A percentile compares a stretch with the other conserved stretches of the same genome.
Evolutionary conservation across 2,797 vertebrate species (phyloP).

Genomic region (Novumbra hubbsi): DNA sequence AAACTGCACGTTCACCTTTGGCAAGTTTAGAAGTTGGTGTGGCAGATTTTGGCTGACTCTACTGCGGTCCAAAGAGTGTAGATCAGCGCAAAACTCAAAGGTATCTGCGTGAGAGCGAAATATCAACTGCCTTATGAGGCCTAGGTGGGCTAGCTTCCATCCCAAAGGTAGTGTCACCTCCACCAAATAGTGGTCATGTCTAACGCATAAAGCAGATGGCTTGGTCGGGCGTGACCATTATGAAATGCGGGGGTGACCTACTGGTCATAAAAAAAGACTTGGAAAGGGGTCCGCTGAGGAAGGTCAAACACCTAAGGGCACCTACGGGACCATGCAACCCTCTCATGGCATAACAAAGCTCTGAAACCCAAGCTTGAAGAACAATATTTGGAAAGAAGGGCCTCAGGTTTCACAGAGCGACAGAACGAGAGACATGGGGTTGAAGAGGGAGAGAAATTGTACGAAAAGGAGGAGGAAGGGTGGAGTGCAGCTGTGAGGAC

Average conservation of each 20-base stretch:
- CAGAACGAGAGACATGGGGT: slow-evolving; percentile 48
- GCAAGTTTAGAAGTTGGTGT: neutral
- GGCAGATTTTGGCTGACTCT: neutral
- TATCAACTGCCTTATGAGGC: slow-evolving; percentile 17
- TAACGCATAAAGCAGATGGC: slow-evolving; percentile 48
- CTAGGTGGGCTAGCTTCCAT: slow-evolving; percentile 4
- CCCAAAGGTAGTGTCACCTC: slow-evolving; percentile 5
- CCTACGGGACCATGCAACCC: slow-evolving; percentile 64
- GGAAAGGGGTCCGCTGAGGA: slow-evolving; percentile 33
- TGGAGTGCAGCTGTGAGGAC: slow-evolving; percentile 69
- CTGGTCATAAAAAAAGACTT: slow-evolving; percentile 37
- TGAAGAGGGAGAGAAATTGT: slow-evolving; percentile 47
- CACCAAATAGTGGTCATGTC: neutral
- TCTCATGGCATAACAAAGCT: slow-evolving; percentile 76
- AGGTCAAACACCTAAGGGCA: slow-evolving; percentile 70
- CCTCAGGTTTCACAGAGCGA: slow-evolving; percentile 67
- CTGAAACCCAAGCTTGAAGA: slow-evolving; percentile 79
- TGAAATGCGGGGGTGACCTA: slow-evolving; percentile 31
- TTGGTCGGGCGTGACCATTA: slow-evolving; percentile 51
- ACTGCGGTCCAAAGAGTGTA: neutral
- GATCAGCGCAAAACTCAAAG: neutral
- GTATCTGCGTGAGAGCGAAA: neutral
- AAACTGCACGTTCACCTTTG: no score
- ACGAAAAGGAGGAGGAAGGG: slow-evolving; percentile 54
- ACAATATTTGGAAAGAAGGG: slow-evolving; percentile 79